Evolutionary conservation across 2,888 invertebrate genomes (phyloP).

Genomic region (Ramazzottius varieornatus): DNA sequence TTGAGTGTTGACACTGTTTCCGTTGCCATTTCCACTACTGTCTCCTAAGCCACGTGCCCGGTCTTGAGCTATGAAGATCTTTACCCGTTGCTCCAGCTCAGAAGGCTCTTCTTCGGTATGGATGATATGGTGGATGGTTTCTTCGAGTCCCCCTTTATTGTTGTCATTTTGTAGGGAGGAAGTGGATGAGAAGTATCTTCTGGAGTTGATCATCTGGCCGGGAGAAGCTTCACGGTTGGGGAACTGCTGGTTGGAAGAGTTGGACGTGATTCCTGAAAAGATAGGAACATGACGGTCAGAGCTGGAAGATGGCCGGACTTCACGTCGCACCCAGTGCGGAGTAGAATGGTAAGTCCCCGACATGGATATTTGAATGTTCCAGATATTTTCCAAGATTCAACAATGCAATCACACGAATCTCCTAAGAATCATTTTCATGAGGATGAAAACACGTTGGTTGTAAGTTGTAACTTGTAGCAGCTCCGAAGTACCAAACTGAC

Average conservation of each 20-base stretch:
- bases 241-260: not conserved
- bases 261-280: not conserved
- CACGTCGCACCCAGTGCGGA: not conserved
- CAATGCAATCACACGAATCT: not conserved
- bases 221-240: not conserved
- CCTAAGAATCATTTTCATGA: no score
- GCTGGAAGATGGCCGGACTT: not conserved
- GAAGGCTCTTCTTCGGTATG: not conserved
- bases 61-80: not conserved
- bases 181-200: not conserved
- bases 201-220: not conserved
- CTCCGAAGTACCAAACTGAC: no score
- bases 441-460: no score
- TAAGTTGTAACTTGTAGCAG: no score
- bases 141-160: not conserved
- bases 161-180: not conserved
- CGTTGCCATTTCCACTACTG: not conserved
- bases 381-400: not conserved
- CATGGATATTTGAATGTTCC: no score
- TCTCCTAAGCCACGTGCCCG: not conserved
- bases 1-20: not conserved
- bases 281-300: not conserved
- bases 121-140: not conserved
- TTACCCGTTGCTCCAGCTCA: slow-evolving; percentile 1
- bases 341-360: not conserved